A percentile compares a stretch with the other conserved stretches of the same genome.
Evolutionary conservation across 1,140 invertebrate species (phyloP).

Genomic region (Metaphire vulgaris): DNA sequence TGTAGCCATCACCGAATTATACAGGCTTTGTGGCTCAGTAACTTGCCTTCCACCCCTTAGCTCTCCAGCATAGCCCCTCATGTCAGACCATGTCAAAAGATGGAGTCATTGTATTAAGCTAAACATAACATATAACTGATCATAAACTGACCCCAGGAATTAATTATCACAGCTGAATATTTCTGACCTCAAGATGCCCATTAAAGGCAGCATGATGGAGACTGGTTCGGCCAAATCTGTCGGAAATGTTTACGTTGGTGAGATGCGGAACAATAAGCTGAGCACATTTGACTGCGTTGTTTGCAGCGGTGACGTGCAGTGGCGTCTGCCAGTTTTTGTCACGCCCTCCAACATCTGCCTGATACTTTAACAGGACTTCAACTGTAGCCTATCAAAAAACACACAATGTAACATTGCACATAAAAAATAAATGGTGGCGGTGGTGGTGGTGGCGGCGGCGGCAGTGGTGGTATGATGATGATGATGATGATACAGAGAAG

Average conservation of each 20-base stretch:
- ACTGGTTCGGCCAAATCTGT: conserved; percentile 59
- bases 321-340: conserved; percentile 62
- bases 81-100: too few relatives aligned
- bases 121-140: too few relatives aligned
- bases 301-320: conserved; percentile 63
- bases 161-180: too few relatives aligned
- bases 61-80: too few relatives aligned
- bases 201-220: conserved; percentile 63
- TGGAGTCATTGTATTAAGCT: too few relatives aligned
- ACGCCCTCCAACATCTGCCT: conserved; percentile 59
- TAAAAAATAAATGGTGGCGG: background rate
- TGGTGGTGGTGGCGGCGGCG: too few relatives aligned
- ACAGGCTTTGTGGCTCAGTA: too few relatives aligned
- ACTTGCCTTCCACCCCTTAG: too few relatives aligned
- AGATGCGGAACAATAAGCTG: conserved; percentile 52
- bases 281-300: conserved; percentile 58
- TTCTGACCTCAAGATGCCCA: conserved; percentile 57
- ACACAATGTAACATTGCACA: conserved; percentile 27
- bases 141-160: too few relatives aligned
- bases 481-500: too few relatives aligned
- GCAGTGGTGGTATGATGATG: too few relatives aligned
- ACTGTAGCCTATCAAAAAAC: conserved; percentile 54
- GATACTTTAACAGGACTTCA: conserved; percentile 56
- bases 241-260: conserved; percentile 59
- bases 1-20: too few relatives aligned